Evolutionary conservation across 2,888 invertebrate species (phyloP).

Genomic region (Cerastis rubricosa): DNA sequence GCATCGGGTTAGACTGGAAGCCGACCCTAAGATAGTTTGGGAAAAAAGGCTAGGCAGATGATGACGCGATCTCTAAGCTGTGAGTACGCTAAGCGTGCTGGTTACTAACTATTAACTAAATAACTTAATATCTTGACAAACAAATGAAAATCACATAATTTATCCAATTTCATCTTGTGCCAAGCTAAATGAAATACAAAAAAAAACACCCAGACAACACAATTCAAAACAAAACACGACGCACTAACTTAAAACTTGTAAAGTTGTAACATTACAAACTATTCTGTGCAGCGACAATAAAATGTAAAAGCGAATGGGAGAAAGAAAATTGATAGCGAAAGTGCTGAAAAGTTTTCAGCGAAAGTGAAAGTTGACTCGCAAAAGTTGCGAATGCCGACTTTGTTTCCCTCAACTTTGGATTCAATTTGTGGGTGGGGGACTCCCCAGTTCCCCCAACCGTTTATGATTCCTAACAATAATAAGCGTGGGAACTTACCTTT

Average conservation of each 20-base stretch:
- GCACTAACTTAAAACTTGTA: conserved; percentile 30
- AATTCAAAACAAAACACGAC: neutral
- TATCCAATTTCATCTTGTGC: neutral
- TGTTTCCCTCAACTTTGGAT: conserved; percentile 87
- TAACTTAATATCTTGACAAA: neutral
- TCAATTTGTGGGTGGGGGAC: conserved; percentile 80
- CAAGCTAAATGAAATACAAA: neutral
- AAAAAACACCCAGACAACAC: conserved; percentile 2
- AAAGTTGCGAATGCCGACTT: conserved; percentile 85
- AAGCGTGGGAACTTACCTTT: conserved; percentile 69
- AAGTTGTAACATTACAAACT: conserved; percentile 38
- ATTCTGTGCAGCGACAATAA: conserved; percentile 54
- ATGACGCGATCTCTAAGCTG: neutral
- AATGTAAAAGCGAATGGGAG: conserved; percentile 65
- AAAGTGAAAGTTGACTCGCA: conserved; percentile 85
- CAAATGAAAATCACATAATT: neutral
- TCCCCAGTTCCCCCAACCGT: conserved; percentile 70
- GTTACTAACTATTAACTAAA: too few species aligned
- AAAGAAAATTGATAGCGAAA: conserved; percentile 81
- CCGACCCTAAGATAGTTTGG: too few species aligned
- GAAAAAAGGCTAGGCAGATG: too few species aligned
- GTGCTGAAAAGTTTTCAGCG: conserved; percentile 84
- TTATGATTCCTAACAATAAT: conserved; percentile 73
- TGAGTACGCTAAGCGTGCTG: neutral
- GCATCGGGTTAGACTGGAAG: too few species aligned